A percentile compares a stretch with the other conserved stretches of the same genome.
Conservation (phyloP, 2,113 vertebrate genomes). For the Sapajus apella region DNA sequence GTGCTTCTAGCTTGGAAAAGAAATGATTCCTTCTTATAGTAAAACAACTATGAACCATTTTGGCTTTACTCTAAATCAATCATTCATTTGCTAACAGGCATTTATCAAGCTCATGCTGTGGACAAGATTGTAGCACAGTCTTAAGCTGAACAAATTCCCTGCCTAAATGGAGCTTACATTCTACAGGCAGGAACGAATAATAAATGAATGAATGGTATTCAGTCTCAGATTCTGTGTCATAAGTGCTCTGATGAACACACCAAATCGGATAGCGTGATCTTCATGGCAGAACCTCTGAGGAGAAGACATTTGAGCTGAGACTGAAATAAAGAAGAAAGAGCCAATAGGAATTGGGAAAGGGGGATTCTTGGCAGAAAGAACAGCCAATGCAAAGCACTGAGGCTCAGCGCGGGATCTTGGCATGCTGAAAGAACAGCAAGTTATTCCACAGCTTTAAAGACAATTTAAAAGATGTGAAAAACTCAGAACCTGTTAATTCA, state of each 20-base stretch:
- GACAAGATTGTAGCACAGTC: not conserved
- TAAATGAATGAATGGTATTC: not conserved
- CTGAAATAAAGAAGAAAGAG: not conserved
- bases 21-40: not conserved
- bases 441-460: not conserved
- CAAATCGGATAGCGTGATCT: not conserved
- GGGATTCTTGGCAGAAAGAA: not conserved
- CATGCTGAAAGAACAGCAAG: constrained; percentile 15
- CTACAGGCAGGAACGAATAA: not conserved
- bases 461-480: not conserved
- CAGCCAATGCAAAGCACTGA: not conserved
- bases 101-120: not conserved
- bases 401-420: not conserved
- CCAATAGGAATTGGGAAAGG: not conserved
- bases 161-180: not conserved
- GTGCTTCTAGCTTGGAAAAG: constrained; percentile 20
- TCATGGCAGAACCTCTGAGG: not conserved
- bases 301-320: not conserved
- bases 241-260: not conserved
- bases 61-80: not conserved
- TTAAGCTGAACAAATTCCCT: not conserved
- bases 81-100: not conserved
- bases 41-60: not conserved
- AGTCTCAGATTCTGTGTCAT: not conserved
- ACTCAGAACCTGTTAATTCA: not conserved